phyloP scores from a whole-genome alignment of 2,113 vertebrate genomes.

The Rhabdomys dilectus region DNA sequence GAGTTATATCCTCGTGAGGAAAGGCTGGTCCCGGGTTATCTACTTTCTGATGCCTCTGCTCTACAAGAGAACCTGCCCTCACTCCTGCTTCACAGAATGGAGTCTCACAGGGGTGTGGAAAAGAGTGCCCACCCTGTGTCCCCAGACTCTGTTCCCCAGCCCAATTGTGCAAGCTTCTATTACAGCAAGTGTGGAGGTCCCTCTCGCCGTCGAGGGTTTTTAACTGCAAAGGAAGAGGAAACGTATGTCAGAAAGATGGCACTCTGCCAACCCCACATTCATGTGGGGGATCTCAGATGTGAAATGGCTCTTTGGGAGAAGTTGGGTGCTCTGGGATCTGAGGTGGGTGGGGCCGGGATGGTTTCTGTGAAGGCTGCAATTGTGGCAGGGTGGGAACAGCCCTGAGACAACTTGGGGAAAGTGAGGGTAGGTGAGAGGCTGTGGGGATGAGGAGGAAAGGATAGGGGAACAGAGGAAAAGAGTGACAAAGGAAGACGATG shows the following conservation, averaged over 20 bases:
- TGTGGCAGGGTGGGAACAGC: not conserved
- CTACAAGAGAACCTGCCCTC: not conserved
- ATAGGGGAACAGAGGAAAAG: not conserved
- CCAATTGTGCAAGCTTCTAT: slow-evolving; percentile 52
- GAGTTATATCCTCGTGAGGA: not conserved
- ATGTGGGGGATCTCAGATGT: not conserved
- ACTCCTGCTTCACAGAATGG: not conserved
- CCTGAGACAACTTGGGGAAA: not conserved
- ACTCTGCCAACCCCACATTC: not conserved
- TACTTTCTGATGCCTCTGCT: not conserved
- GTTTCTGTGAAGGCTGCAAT: not conserved
- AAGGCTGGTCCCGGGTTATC: not conserved
- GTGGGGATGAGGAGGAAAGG: not conserved
- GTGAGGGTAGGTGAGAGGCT: not conserved
- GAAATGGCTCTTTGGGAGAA: not conserved
- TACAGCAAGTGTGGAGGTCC: slow-evolving; percentile 36
- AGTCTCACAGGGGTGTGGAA: not conserved
- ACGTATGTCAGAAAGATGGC: slow-evolving; percentile 24
- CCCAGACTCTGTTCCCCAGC: not conserved
- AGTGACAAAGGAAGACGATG: fast-evolving
- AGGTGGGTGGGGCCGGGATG: not conserved
- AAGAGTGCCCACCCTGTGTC: not conserved
- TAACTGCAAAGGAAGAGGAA: slow-evolving; percentile 75
- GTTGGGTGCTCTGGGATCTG: fast-evolving
- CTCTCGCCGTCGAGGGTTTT: slow-evolving; percentile 59